Base-by-base conservation (phyloP, 2,888 invertebrate species). In the Drosophila neotestacea region DNA sequence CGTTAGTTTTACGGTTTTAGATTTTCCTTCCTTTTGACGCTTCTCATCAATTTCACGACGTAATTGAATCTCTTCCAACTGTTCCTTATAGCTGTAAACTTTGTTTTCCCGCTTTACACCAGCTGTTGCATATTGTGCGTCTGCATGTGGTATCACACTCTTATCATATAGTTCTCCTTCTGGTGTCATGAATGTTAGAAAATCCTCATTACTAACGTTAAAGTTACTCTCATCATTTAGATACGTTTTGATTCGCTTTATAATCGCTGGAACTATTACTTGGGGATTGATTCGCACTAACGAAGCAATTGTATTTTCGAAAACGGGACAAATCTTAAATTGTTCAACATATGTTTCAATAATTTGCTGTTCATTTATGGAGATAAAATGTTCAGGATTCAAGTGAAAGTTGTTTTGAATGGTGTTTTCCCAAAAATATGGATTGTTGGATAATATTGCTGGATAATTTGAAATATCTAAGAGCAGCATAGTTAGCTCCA, bases 31-130 rank as follows among this genome's bases (percentile, higher is more conserved):
- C 66, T 94, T 94, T 32, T 95, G 95, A 59, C 95, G 95, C 92
- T 98, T 98, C 83, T 98, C 98, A 82, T 98, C 98, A 22, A 98
- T 93, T 93, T 99, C 98, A 70, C 97, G 95, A n/a, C 97, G 94
- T 59, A 99, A 93, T 90, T 98, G 97, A 79, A 98, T 92, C 92
- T 99, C 99, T 89, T 98, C 99, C 89, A 98, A 94, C 92, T 99
- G 99, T 72, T 99, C 99, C 91, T 98, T 97, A 92, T 97, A 98
- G 72, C 98, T 98, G 92, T 99, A 99, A 2, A 96, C 97, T 93
- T 98, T 99, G 92, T 98, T 99, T 92, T 99, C 99, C 13, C 98
- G 94, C 92, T 97, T 98, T 91, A 99, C 94, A 86, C 99, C 91
- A 13, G 84, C 77, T 10, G 91, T 91, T 16, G 87, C 84, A 70